Base-by-base conservation (phyloP, 2,113 vertebrate species). In the Melanocharis versteri region DNA sequence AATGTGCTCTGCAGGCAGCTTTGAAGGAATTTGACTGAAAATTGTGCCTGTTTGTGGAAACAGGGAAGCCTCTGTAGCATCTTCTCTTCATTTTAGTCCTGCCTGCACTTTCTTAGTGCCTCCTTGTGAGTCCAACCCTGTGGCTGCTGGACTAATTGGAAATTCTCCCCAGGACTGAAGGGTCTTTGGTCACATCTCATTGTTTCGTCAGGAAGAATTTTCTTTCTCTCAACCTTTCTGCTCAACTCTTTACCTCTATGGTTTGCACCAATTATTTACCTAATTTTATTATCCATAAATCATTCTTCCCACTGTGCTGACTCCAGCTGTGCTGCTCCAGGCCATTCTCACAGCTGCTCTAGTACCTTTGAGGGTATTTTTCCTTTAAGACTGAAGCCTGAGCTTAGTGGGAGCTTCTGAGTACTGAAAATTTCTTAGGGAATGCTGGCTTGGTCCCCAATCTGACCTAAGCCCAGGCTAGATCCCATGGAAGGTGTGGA, bases 51-150 rank as follows among this genome's bases (percentile, higher is more conserved):
- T 56, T 45, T 72, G 15, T 64, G 50, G 15, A 45, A 87, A 28
- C 8, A 39, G 48, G 33, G 11, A 23, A 33, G 18, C 7, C 19
- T 76, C 30, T 71, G 8, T 16, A 18, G 48, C 12, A 9, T 60
- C 40, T 62, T 9, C 26, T 56, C 1, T 22, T 64, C 2, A 2
- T 69, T 83, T 87, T 31, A 24, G 7, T 87, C 15, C 21, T 81
- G 15, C 23, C 11, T 68, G 7, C 2, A 0, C 26, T 16, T 23
- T 1, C 9, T 2, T 62, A 33, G 42, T 2, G 7, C 6, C 23
- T 89, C 27, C 33, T 53, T 72, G 30, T 30, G 21, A 15, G 17
- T 22, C 58, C 54, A 42, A 2, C 31, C 39, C 7, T 68, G 33
- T n/a, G 17, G 27, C 40, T 23, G 5, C n/a, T 44, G 50, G 21